Evolutionary conservation across 2,113 vertebrate genomes (phyloP), one percentile per base, ranked within the genome.

Genomic region (Lanius ludovicianus): DNA sequence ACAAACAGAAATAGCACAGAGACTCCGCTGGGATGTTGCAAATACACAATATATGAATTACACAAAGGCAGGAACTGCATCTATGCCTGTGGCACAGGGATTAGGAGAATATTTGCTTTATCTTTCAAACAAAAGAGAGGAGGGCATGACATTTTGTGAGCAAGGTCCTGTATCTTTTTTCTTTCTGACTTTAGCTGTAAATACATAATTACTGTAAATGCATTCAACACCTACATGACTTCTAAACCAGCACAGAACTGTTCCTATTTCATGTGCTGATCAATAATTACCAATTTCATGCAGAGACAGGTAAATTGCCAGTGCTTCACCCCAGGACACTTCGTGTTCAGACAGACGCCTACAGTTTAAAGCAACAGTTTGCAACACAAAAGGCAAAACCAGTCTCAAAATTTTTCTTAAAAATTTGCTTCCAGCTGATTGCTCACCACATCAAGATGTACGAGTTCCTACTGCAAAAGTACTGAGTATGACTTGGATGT

Each of bases 281-380:
- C 92, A 96, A 95, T 93, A 97, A 96, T 97, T 96, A 96, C 71
- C 86, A 62, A 84, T 82, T 92, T 89, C 87, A 85, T 37, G 85
- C 79, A 87, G 94, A 97, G 81, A 94, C 81, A 96, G 92, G 90
- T 96, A 97, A 97, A 98, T 97, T 97, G 96, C 90, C 88, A 87
- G 60, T 62, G 86, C 82, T 86, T 96, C 91, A 92, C 90, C 81
- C 95, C 30, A 53, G 92, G 93, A 97, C 80, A 86, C 77, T 96
- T 95, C 62, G 49, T 15, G 65, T 63, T 96, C 89, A 96, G 84
- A 93, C 44, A 96, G 78, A 96, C 55, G 62, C 62, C 95, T 75
- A 92, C 81, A 56, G 90, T 67, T 96, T 75, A 92, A 95, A 96
- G 88, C 46, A 93, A 86, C 31, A 88, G 73, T 91, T 74, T 87